Conservation (phyloP, 1,140 invertebrate species). For the Drosophila kurseongensis region DNA sequence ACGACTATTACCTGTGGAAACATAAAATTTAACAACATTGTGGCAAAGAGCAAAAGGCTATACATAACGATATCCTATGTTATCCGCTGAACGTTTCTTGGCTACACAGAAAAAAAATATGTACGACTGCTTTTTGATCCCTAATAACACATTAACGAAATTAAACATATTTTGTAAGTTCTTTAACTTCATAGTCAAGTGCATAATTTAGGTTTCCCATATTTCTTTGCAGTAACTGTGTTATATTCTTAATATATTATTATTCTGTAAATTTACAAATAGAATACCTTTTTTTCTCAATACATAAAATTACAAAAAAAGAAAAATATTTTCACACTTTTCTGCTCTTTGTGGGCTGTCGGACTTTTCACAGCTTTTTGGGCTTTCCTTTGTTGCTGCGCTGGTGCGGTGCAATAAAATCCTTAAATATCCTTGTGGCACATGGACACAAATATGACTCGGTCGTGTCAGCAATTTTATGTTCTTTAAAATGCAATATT, state of each 20-base stretch:
- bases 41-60: slow-evolving; percentile 51
- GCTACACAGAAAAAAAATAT: slow-evolving; percentile 10
- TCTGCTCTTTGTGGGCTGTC: slow-evolving; percentile 19
- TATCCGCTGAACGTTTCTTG: slow-evolving; percentile 25
- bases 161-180: no score
- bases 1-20: slow-evolving; percentile 68
- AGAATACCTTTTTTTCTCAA: neutral
- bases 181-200: no score
- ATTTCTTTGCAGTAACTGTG: no score
- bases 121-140: no score
- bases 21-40: slow-evolving; percentile 77
- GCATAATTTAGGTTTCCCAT: no score
- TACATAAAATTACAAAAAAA: neutral
- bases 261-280: neutral
- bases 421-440: slow-evolving; percentile 56
- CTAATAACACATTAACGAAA: no score
- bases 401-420: slow-evolving; percentile 40
- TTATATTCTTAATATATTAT: no score
- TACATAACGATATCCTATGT: slow-evolving; percentile 73
- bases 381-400: slow-evolving; percentile 35
- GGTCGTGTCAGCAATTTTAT: slow-evolving; percentile 52
- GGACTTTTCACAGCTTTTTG: slow-evolving; percentile 56
- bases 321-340: slow-evolving; percentile 22
- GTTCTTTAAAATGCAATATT: slow-evolving; percentile 69
- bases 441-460: slow-evolving; percentile 47